Base-by-base conservation (phyloP, 2,113 vertebrate species). In the Electrona antarctica region DNA sequence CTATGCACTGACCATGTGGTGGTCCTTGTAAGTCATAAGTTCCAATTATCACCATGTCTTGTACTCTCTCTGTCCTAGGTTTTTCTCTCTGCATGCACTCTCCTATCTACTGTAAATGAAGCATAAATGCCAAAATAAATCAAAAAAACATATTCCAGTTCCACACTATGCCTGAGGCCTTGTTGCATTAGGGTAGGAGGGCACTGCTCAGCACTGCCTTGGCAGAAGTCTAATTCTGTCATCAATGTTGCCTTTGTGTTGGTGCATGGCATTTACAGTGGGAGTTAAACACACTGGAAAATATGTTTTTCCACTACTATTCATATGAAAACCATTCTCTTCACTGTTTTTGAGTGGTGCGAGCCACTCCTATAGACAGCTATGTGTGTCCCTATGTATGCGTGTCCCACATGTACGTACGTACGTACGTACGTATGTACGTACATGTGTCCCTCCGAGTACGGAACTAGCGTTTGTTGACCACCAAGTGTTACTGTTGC, bases 201-300 rank as follows among this genome's bases (percentile, higher is more conserved):
- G 52, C 29, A 41, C 33, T 41, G 51, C 65, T 73, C 71, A 64
- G 51, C 59, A 33, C 56, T 41, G 56, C 67, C 75, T 74, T 67
- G 73, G 69, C 52, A 81, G 73, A 60, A 76, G 73, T 8, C 13
- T 64, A 71, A 78, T 74, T 80, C 67, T 69, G 77, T 73, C 58
- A 81, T 88, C 88, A 90, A 90, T 89, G 90, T 86, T 74, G 81
- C 87, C 86, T 87, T 89, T 91, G 88, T 92, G 64, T 71, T 29
- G 52, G 78, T 68, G 77, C 54, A 2, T 67, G 74, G 68, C 58
- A 78, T 82, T 73, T 65, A 15, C 61, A 67, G 85, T 88, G 78
- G 83, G 85, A 79, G 76, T 65, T 64, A 57, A 73, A 57, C 45
- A 75, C 74, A 74, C 62, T 80, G 73, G 70, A 78, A 89, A 85